These are phyloP conservation scores for Nibea coibor DNA, from an alignment of 2,113 vertebrate genomes.

Conservation along the genomic window DNA sequence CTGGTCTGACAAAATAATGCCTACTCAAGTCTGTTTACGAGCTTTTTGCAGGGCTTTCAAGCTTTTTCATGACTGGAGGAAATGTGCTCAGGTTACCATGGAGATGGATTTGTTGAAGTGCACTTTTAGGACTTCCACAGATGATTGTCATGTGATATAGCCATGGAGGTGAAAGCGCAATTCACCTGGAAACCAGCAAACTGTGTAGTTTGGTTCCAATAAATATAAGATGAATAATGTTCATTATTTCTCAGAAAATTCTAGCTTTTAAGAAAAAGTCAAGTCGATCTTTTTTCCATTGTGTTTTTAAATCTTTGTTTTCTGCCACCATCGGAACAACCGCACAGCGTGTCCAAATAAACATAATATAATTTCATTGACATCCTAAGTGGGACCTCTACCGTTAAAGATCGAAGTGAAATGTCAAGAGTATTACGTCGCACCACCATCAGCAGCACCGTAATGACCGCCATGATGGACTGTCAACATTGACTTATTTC, in stretches of 20 bases:
- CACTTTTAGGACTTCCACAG: not conserved
- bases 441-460: slow-evolving; percentile 44
- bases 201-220: not conserved
- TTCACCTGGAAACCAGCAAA: not conserved
- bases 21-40: not conserved
- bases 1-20: not conserved
- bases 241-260: not conserved
- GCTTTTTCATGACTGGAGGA: not conserved
- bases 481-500: slow-evolving; percentile 78
- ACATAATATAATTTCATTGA: slow-evolving; percentile 36
- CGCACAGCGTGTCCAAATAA: not conserved
- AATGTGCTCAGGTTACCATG: not conserved
- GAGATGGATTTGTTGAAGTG: too few species aligned
- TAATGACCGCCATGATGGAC: slow-evolving; percentile 71
- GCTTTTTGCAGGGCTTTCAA: not conserved
- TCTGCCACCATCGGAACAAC: not conserved
- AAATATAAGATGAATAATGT: not conserved
- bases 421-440: slow-evolving; percentile 28
- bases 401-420: slow-evolving; percentile 45
- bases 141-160: not conserved
- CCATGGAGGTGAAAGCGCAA: too few species aligned
- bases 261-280: not conserved
- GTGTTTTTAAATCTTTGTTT: not conserved
- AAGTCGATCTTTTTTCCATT: not conserved
- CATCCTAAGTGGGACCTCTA: slow-evolving; percentile 41